Evolutionary conservation across 37 sponge, comb jelly and placozoan species (phyloP).

Genomic region (Ephydatia muelleri): DNA sequence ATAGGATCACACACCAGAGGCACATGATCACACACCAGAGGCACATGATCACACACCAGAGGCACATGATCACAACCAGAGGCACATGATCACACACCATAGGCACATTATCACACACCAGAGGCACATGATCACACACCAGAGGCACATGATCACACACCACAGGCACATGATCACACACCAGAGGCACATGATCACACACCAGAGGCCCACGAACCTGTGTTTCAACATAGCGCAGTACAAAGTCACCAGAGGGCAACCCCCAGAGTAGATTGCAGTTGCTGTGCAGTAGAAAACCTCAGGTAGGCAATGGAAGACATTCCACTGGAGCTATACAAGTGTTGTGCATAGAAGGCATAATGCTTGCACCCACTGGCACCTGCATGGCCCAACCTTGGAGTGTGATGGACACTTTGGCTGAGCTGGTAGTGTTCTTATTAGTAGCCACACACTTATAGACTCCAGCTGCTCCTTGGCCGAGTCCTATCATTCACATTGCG

Average conservation of each 20-base stretch:
- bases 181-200: too few species aligned
- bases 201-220: too few species aligned
- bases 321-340: neutral
- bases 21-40: neutral
- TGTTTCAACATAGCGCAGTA: neutral
- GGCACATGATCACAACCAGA: too few species aligned
- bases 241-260: neutral
- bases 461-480: neutral
- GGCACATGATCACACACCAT: too few species aligned
- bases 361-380: neutral
- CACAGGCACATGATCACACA: too few species aligned
- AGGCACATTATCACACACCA: too few species aligned
- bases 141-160: too few species aligned
- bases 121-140: too few species aligned
- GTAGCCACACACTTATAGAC: conserved; percentile 31
- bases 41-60: too few species aligned
- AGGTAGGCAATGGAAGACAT: neutral
- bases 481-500: conserved; percentile 17
- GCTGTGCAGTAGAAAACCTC: neutral
- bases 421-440: neutral
- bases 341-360: neutral
- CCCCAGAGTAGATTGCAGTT: neutral
- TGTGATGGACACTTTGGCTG: neutral
- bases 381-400: neutral
- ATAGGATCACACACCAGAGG: neutral